Conservation (phyloP, 2,888 invertebrate genomes). For the Leptopilina myrica region DNA sequence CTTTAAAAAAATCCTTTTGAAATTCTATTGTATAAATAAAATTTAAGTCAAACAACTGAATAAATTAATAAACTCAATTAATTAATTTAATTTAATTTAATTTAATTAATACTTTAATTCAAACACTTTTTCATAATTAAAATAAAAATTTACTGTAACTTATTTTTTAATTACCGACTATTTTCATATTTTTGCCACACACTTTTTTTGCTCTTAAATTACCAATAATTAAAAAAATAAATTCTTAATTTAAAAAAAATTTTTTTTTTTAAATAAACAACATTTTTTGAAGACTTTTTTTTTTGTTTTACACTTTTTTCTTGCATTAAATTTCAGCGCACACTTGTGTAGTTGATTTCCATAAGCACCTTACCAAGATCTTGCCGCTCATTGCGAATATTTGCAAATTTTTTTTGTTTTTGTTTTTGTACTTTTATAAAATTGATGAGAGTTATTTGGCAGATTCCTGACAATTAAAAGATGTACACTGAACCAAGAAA, state of each 20-base stretch:
- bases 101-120: too few species aligned
- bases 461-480: conserved; percentile 30
- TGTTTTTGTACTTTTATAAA: conserved; percentile 11
- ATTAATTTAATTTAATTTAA: too few species aligned
- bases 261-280: not conserved
- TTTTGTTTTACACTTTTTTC: conserved; percentile 12
- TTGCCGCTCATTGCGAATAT: conserved; percentile 58
- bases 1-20: not conserved
- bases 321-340: not conserved
- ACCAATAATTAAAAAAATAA: not conserved
- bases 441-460: not conserved
- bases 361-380: conserved; percentile 60
- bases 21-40: not conserved
- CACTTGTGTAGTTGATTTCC: not conserved
- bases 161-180: not conserved
- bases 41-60: too few species aligned
- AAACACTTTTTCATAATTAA: not conserved
- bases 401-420: conserved; percentile 6
- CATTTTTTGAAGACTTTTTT: not conserved
- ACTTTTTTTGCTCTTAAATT: not conserved
- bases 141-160: not conserved
- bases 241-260: too few species aligned
- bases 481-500: conserved; percentile 55
- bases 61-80: too few species aligned
- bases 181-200: not conserved